Evolutionary conservation across 1,140 invertebrate genomes (phyloP).

Genomic region (Dendroctonus valens): DNA sequence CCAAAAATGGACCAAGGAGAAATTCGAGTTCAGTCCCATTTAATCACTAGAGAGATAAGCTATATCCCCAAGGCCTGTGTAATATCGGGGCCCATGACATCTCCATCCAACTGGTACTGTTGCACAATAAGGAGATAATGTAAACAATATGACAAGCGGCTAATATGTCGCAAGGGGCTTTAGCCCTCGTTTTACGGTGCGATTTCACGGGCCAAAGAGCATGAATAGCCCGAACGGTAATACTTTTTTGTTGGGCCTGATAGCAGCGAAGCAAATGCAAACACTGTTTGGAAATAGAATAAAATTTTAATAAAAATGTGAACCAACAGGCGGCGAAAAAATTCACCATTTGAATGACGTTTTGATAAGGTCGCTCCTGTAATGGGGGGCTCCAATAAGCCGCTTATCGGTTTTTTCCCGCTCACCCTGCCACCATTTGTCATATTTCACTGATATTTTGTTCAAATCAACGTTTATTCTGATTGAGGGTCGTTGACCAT

Average conservation of each 20-base stretch:
- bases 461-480: no score
- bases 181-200: constrained; percentile 32
- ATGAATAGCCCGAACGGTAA: constrained; percentile 36
- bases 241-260: constrained; percentile 36
- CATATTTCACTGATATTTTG: no score
- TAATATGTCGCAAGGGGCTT: constrained; percentile 42
- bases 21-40: not conserved
- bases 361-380: constrained; percentile 17
- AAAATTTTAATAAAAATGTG: constrained; percentile 32
- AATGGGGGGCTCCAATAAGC: constrained; percentile 14
- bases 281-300: constrained; percentile 31
- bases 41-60: not conserved
- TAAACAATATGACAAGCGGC: constrained; percentile 51
- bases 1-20: no score
- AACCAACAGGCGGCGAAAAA: constrained; percentile 4
- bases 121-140: constrained; percentile 47
- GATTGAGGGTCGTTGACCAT: no score
- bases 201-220: constrained; percentile 44
- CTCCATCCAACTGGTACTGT: constrained; percentile 44
- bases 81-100: constrained; percentile 38
- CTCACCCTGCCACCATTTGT: no score
- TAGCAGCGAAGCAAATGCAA: constrained; percentile 35
- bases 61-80: not conserved
- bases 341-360: constrained; percentile 20
- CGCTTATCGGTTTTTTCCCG: not conserved